Conservation (phyloP, 2,888 invertebrate species). For the Conus canariensis region DNA sequence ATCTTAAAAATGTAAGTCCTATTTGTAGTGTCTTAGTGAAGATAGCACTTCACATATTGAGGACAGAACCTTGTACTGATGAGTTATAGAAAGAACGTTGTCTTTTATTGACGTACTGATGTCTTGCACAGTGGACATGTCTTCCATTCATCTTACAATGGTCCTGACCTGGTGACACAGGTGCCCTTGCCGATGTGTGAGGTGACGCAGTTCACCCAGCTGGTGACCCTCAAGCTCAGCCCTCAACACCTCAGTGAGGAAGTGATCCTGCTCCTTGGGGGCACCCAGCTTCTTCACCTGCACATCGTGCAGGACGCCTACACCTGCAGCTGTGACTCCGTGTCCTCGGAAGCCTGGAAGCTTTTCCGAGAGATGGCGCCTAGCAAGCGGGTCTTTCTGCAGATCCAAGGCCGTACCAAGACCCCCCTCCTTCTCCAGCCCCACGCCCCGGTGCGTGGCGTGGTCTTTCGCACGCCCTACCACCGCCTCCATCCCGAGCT, state of each 20-base stretch:
- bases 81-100: too few relatives aligned
- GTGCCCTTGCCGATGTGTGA: constrained; percentile 83
- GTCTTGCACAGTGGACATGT: too few relatives aligned
- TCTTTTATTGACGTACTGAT: too few relatives aligned
- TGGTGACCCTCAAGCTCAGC: constrained; percentile 82
- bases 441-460: constrained; percentile 85
- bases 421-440: constrained; percentile 84
- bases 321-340: constrained; percentile 68
- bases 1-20: too few relatives aligned
- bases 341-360: constrained; percentile 80
- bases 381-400: constrained; percentile 85
- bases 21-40: too few relatives aligned
- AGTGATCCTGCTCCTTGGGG: constrained; percentile 85
- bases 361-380: constrained; percentile 83
- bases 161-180: background rate
- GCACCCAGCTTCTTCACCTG: constrained; percentile 83
- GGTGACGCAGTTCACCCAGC: constrained; percentile 87
- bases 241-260: constrained; percentile 87
- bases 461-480: constrained; percentile 84
- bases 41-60: too few relatives aligned
- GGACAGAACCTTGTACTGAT: too few relatives aligned
- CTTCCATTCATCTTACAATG: too few relatives aligned
- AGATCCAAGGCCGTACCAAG: constrained; percentile 81
- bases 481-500: constrained; percentile 81
- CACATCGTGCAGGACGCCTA: constrained; percentile 87